These are phyloP conservation scores for Falco cherrug DNA, from an alignment of 2,797 vertebrate genomes.

Conservation along the genomic window DNA sequence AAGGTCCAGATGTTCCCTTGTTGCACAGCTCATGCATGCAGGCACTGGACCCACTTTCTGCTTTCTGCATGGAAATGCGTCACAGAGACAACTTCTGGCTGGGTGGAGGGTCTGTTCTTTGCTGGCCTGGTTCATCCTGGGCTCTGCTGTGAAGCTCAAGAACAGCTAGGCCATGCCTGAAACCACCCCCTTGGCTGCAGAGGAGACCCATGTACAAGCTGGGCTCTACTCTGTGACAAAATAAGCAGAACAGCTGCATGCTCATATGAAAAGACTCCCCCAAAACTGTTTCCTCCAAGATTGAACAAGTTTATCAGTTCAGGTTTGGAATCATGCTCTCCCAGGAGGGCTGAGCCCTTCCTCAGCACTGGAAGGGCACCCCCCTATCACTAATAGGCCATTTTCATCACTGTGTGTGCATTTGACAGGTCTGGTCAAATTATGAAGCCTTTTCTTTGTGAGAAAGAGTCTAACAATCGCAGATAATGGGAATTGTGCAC, in stretches of 20 bases:
- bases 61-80: not conserved
- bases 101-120: not conserved
- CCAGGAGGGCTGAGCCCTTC: not conserved
- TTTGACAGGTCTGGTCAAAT: constrained; percentile 58
- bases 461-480: constrained; percentile 24
- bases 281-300: not conserved
- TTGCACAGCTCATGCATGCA: not conserved
- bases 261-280: not conserved
- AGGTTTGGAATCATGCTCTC: not conserved
- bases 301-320: not conserved
- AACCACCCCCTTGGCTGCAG: not conserved
- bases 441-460: constrained; percentile 54
- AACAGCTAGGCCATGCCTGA: not conserved
- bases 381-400: constrained; percentile 40
- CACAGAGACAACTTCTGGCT: not conserved
- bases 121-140: not conserved
- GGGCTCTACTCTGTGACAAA: not conserved
- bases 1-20: not conserved
- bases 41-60: not conserved
- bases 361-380: constrained; percentile 33
- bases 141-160: not conserved
- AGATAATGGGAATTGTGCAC: constrained; percentile 47
- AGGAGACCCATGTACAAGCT: not conserved
- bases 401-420: constrained; percentile 15
- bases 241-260: not conserved